These are phyloP conservation scores for Diplodus sargus DNA, from an alignment of 2,797 vertebrate species.

Conservation along the genomic window DNA sequence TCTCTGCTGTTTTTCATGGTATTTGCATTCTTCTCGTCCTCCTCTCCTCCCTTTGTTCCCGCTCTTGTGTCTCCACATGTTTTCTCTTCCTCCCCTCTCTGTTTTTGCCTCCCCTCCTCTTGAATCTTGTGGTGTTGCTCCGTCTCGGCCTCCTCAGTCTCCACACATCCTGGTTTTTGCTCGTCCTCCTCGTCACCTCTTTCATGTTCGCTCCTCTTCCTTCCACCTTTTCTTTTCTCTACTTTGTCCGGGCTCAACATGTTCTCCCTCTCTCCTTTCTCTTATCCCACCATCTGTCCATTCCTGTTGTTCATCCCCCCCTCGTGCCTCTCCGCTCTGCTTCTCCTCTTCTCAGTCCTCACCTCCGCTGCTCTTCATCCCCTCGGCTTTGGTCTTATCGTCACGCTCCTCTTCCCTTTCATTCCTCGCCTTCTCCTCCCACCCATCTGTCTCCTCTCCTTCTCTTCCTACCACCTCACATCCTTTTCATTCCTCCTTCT, in stretches of 20 bases:
- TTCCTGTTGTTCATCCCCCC: slow-evolving; percentile 5
- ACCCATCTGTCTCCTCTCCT: slow-evolving; percentile 55
- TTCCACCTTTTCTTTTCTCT: not conserved
- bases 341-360: slow-evolving; percentile 11
- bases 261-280: not conserved
- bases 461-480: slow-evolving; percentile 19
- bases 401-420: slow-evolving; percentile 51
- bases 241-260: not conserved
- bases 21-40: not conserved
- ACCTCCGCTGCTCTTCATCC: slow-evolving; percentile 21
- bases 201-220: not conserved
- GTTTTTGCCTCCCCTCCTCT: not conserved
- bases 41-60: too few relatives aligned
- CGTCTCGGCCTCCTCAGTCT: not conserved
- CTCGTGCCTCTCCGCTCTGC: not conserved
- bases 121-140: not conserved
- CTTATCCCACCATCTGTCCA: slow-evolving; percentile 51
- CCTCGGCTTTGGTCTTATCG: slow-evolving; percentile 21
- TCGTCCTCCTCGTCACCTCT: not conserved
- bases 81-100: not conserved
- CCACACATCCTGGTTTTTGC: not conserved
- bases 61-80: not conserved
- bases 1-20: not conserved
- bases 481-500: slow-evolving; percentile 3
- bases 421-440: slow-evolving; percentile 51